These are phyloP conservation scores for Hexactinellida sp. DNA, from an alignment of 37 sponge, comb jelly and placozoan genomes.

Conservation along the genomic window DNA sequence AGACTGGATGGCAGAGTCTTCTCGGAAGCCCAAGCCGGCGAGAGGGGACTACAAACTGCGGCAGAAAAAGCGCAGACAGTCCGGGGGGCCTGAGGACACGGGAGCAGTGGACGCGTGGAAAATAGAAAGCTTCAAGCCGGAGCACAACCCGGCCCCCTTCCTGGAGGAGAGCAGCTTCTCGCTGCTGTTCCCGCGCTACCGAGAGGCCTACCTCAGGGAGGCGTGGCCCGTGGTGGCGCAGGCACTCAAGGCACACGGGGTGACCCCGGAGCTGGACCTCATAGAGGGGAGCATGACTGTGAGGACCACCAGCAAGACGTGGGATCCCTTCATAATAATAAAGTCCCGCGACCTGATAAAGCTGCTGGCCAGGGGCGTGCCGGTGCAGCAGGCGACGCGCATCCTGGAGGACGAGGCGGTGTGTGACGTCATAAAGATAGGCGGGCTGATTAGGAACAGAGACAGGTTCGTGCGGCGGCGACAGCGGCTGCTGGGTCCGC, in stretches of 20 bases:
- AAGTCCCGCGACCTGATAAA: conserved; percentile 94
- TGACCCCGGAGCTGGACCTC: conserved; percentile 62
- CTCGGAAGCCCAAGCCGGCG: neutral
- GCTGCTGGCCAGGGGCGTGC: conserved; percentile 89
- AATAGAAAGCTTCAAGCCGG: conserved; percentile 72
- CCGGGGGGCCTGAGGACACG: conserved; percentile 35
- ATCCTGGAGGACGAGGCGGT: conserved; percentile 68
- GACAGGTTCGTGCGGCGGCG: conserved; percentile 89
- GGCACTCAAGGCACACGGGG: conserved; percentile 55
- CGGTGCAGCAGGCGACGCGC: conserved; percentile 52
- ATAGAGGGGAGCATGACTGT: conserved; percentile 97
- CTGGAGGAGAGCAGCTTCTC: conserved; percentile 94
- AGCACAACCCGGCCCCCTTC: conserved; percentile 60
- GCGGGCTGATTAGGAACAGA: conserved; percentile 80
- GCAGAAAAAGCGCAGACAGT: neutral
- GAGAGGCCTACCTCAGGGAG: conserved; percentile 83
- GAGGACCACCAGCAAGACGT: conserved; percentile 83
- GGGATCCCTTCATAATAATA: conserved; percentile 91
- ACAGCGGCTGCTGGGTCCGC: conserved; percentile 86
- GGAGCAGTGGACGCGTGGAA: conserved; percentile 85
- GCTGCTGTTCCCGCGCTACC: conserved; percentile 91
- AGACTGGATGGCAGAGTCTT: neutral
- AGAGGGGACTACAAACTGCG: conserved; percentile 1
- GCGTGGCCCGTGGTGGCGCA: conserved; percentile 78
- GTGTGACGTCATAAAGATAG: conserved; percentile 91